These are phyloP conservation scores for Vanessa tameamea DNA, from an alignment of 1,140 invertebrate genomes.

Conservation along the genomic window DNA sequence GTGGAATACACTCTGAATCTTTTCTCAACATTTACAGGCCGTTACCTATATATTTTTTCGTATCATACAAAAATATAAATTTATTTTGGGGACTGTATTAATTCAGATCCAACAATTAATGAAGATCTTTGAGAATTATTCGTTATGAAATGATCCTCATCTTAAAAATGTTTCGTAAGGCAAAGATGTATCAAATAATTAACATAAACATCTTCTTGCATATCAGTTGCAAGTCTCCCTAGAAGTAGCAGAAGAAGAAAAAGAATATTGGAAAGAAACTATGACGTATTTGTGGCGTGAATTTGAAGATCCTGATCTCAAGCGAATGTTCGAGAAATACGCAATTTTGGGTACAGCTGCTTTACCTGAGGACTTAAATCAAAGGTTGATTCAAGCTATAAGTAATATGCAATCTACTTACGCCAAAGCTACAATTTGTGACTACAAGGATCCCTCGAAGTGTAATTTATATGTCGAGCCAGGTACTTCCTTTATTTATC, in stretches of 20 bases:
- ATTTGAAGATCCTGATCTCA: conserved; percentile 82
- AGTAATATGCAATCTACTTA: conserved; percentile 90
- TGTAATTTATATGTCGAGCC: conserved; percentile 89
- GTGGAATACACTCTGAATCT: too few relatives aligned
- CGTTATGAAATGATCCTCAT: too few relatives aligned
- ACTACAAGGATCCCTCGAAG: conserved; percentile 83
- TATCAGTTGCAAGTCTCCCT: conserved; percentile 69
- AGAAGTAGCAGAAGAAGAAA: conserved; percentile 73
- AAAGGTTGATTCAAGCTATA: conserved; percentile 83
- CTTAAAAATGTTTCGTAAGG: too few relatives aligned
- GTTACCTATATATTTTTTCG: too few relatives aligned
- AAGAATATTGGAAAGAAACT: conserved; percentile 82
- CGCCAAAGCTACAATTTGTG: conserved; percentile 90
- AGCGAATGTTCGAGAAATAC: conserved; percentile 84
- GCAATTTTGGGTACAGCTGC: conserved; percentile 86
- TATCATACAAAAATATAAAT: too few relatives aligned
- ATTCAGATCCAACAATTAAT: too few relatives aligned
- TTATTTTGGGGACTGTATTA: too few relatives aligned
- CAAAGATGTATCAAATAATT: neutral
- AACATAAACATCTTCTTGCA: neutral
- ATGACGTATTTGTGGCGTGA: conserved; percentile 83
- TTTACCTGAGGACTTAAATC: conserved; percentile 84
- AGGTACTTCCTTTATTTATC: conserved; percentile 72
- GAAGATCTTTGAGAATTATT: too few relatives aligned
- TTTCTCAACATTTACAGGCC: too few relatives aligned